Evolutionary conservation across 2,113 vertebrate genomes (phyloP), one percentile per base, ranked within the genome.

Genomic region (Himantopus leucocephalus): DNA sequence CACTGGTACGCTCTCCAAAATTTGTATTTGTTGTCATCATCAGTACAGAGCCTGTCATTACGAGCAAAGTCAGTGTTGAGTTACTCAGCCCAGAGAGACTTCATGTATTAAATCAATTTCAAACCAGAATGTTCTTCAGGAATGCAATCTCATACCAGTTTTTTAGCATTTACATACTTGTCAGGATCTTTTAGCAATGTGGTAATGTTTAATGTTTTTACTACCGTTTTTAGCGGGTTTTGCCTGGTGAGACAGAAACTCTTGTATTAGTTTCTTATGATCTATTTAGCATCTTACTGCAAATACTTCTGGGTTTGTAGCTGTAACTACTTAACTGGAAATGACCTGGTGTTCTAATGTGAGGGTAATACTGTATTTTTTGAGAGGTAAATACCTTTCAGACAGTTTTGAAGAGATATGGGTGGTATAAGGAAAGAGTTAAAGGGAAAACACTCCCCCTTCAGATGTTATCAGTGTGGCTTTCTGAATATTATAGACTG

Each of bases 111-210:
- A 75, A 45, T 68, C 60, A 6, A 47, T 59, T 53, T 29, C 47
- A 45, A 24, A 37, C 7, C 17, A 34, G 37, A n/a, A 53, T 47
- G 5, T 62, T 62, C 12, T 53, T 83, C 29, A 60, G 39, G 47
- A n/a, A 10, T 53, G 13, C 14, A 68, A 47, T 21, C 7, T 47
- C 2, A 0, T 47, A n/a, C 12, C 12, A 39, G 5, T 14, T 62
- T 56, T 77, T 41, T 66, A 26, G 6, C 24, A 23, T 76, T 56
- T 90, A 55, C 20, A 3, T 35, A 22, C n/a, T 74, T 50, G 34
- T 52, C n/a, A 34, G 29, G 24, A 39, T 53, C 56, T 90, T 50
- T 50, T 56, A 77, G 41, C 16, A 37, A 47, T 53, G 21, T 39
- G 15, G 7, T 39, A n/a, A 39, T 52, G 39, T 80, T 56, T 47